Conservation (phyloP, 2,113 vertebrate species). For the Rhadina sibilatrix region DNA sequence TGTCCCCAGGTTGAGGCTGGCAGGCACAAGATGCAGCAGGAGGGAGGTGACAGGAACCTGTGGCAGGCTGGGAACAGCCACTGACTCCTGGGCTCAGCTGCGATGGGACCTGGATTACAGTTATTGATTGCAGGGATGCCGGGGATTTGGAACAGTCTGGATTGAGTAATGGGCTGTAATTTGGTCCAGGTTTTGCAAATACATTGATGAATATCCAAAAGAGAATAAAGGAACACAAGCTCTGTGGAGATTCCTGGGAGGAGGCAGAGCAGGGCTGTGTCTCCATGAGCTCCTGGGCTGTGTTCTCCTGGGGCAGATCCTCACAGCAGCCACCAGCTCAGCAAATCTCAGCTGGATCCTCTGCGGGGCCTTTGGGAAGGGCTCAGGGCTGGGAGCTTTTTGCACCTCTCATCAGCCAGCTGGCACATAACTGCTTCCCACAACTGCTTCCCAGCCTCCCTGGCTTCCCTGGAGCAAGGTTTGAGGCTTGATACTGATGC, state of each 20-base stretch:
- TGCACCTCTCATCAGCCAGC: background rate
- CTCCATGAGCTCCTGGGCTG: background rate
- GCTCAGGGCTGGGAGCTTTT: background rate
- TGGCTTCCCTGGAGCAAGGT: background rate
- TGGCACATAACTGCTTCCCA: background rate
- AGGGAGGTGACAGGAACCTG: background rate
- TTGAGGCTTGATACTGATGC: background rate
- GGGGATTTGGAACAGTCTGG: conserved; percentile 56
- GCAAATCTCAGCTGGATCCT: background rate
- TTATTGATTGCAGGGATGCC: conserved; percentile 56
- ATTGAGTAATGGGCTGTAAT: conserved; percentile 65
- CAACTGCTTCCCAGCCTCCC: background rate
- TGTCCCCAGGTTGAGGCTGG: conserved; percentile 42
- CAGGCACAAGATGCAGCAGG: background rate
- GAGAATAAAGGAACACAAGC: background rate
- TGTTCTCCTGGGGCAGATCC: background rate
- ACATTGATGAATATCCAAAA: conserved; percentile 17
- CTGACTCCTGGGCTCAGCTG: background rate
- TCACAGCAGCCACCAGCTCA: conserved; percentile 8
- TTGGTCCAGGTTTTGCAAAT: conserved; percentile 60
- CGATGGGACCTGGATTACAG: background rate
- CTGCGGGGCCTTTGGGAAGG: background rate
- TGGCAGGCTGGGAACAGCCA: no score
- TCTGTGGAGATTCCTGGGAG: conserved; percentile 24
- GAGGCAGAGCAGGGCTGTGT: background rate